Conservation (phyloP, 2,113 vertebrate species). For the Neopipo cinnamomea region DNA sequence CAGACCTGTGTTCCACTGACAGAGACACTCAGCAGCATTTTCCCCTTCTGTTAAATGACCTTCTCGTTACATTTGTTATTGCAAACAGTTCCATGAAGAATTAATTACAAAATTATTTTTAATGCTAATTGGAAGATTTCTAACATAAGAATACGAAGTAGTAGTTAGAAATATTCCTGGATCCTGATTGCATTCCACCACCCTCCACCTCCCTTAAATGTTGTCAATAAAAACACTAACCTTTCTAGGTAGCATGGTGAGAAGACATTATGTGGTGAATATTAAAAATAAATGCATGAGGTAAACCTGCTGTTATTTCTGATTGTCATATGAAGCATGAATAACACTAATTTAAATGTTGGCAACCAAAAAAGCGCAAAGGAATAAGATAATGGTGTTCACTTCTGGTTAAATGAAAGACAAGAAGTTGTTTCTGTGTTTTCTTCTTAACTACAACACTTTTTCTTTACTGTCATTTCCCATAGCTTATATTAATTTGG, state of each 20-base stretch:
- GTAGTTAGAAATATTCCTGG: background rate
- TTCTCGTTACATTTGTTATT: background rate
- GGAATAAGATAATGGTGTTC: slow-evolving; percentile 33
- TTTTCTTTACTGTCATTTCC: background rate
- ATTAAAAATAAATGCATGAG: slow-evolving; percentile 75
- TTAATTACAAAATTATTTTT: background rate
- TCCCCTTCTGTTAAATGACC: background rate
- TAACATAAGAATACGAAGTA: background rate
- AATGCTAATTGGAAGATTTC: background rate
- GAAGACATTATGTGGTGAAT: slow-evolving; percentile 62
- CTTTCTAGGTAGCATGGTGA: slow-evolving; percentile 52
- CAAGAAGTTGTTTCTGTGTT: slow-evolving; percentile 51
- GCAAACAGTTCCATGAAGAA: background rate
- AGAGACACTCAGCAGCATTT: background rate
- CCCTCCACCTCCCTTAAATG: slow-evolving; percentile 44
- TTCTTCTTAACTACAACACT: slow-evolving; percentile 5
- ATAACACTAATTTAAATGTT: slow-evolving; percentile 71
- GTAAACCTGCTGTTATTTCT: slow-evolving; percentile 69
- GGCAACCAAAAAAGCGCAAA: slow-evolving; percentile 69
- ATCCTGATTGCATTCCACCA: background rate
- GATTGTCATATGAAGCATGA: slow-evolving; percentile 77
- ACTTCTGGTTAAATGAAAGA: slow-evolving; percentile 47
- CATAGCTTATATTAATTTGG: slow-evolving; percentile 34
- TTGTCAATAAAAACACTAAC: slow-evolving; percentile 66
- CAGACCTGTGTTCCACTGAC: background rate